Base-by-base conservation (phyloP, 2,113 vertebrate species). In the Coptodon rendalli region DNA sequence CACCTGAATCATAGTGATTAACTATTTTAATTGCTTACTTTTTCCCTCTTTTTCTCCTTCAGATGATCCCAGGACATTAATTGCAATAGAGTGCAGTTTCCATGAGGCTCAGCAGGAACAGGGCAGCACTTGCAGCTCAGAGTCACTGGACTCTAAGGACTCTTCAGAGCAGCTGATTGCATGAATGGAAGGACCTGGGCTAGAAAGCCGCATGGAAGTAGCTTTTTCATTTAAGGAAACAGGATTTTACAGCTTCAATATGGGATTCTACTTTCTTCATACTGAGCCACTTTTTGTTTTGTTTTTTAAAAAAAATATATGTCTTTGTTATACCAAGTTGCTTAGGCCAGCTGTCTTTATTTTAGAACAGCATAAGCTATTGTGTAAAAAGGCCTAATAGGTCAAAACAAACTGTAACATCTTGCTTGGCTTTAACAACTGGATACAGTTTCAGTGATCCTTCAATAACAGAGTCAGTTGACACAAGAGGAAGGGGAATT, bases 41-140 rank as follows among this genome's bases (percentile, higher is more conserved):
- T 63, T 85, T 16, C 4, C 12, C 48, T 11, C 16, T 54, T 71
- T 84, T 24, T 86, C 61, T 6, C n/a, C 48, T 17, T 24, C 57
- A 91, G 90, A 91, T 48, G 94, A 94, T 1, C 85, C 88, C 3
- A 78, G 27, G 29, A 92, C 95, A n/a, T 89, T 94, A 57, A 87
- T 94, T 2, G 89, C 82, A 7, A 95, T 97, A 3, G 98, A 98
- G 13, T 98, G 97, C 57, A 98, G 97, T 61, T 98, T 96, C 86
- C 96, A 92, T 3, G 98, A 97, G 68, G 97, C 98, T 0, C 96
- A 98, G 82, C 97, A 99, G 80, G 98, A 99, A 63, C 96, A 98
- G 36, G 96, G 96, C 16, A 95, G 97, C 96, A 86, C 45, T 50
- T 78, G 96, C 96, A 88, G 97, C 92, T 86, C 68, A 3, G 95